Percentiles rank a stretch among this genome's conserved stretches.
Evolutionary conservation across 2,113 vertebrate genomes (phyloP).

Genomic region (Psephotus haematonotus): DNA sequence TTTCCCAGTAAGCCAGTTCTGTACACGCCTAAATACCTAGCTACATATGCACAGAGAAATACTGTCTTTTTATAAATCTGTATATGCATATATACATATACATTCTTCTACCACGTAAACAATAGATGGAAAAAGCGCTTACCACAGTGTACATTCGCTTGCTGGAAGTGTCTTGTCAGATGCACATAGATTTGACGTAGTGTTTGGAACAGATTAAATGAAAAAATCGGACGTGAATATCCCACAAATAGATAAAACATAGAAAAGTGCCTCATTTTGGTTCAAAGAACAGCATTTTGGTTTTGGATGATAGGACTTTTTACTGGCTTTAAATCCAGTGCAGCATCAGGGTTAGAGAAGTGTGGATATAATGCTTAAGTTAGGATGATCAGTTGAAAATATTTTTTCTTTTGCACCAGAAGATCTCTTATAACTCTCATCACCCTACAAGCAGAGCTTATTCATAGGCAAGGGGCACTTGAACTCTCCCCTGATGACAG

Average conservation of each 20-base stretch:
- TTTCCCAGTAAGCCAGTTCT: not conserved
- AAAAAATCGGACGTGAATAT: not conserved
- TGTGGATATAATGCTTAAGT: not conserved
- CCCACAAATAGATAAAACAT: not conserved
- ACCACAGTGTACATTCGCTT: not conserved
- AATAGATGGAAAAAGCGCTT: not conserved
- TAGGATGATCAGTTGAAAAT: not conserved
- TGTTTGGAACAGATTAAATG: not conserved
- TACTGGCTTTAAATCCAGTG: not conserved
- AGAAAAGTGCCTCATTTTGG: not conserved
- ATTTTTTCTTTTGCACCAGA: not conserved
- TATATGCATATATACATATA: not conserved
- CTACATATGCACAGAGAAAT: not conserved
- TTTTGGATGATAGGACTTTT: not conserved
- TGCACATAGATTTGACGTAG: not conserved
- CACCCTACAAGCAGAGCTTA: not conserved
- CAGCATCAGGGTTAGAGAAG: not conserved
- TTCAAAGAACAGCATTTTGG: not conserved
- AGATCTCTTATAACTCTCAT: not conserved
- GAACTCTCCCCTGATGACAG: not conserved
- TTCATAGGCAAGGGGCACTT: not conserved
- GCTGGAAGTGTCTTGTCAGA: not conserved
- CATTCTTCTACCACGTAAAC: not conserved
- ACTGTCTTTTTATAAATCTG: not conserved
- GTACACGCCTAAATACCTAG: not conserved